Conservation (phyloP, 2,888 invertebrate species). For the Agrilus biguttatus region DNA sequence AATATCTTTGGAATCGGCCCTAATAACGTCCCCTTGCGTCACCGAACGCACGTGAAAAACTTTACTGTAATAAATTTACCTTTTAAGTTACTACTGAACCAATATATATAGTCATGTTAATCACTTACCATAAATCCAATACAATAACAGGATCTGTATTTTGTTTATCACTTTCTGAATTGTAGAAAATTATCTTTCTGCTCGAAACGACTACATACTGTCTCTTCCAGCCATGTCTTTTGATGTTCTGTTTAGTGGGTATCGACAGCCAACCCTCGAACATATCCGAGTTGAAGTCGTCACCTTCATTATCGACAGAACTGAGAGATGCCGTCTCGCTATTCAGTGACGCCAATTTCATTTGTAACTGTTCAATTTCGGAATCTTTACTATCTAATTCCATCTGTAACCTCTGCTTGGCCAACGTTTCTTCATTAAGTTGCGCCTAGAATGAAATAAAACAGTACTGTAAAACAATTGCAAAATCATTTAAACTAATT, state of each 20-base stretch:
- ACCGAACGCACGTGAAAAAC: conserved; percentile 97
- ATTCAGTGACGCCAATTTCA: conserved; percentile 64
- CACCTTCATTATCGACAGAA: conserved; percentile 76
- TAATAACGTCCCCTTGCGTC: conserved; percentile 97
- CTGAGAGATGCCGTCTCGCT: conserved; percentile 85
- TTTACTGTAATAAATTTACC: conserved; percentile 51
- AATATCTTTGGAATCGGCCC: conserved; percentile 97
- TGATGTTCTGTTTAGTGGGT: conserved; percentile 89
- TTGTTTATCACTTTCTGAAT: conserved; percentile 84
- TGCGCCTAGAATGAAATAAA: conserved; percentile 47
- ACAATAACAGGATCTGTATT: conserved; percentile 91
- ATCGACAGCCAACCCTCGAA: conserved; percentile 94
- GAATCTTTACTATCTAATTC: conserved; percentile 94
- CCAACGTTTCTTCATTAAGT: conserved; percentile 65
- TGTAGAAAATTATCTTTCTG: conserved; percentile 93
- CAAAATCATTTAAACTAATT: neutral
- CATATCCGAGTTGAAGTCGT: conserved; percentile 55
- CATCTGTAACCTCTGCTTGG: conserved; percentile 74
- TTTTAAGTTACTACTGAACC: too few relatives aligned
- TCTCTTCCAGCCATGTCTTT: conserved; percentile 91
- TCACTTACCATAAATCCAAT: conserved; percentile 77
- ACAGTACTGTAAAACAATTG: conserved; percentile 2
- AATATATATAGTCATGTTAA: neutral
- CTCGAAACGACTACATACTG: conserved; percentile 96
- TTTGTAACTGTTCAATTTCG: conserved; percentile 84